phyloP scores from a whole-genome alignment of 1,140 invertebrate genomes.

The Cardiocondyla obscurior region DNA sequence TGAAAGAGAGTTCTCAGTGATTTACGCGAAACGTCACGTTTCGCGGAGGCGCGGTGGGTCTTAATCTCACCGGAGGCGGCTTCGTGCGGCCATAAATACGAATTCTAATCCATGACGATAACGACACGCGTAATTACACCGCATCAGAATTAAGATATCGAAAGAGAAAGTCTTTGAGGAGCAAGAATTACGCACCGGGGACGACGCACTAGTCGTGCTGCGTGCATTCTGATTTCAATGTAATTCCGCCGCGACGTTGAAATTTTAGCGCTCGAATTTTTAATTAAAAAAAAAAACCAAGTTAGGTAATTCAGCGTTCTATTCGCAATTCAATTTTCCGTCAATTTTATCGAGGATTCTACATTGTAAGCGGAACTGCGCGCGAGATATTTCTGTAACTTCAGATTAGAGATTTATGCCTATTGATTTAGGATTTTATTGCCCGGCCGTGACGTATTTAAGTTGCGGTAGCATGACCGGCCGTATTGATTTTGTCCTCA shows the following conservation, averaged over 20 bases:
- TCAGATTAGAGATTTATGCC: background rate
- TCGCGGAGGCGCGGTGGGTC: conserved; percentile 30
- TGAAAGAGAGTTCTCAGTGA: conserved; percentile 36
- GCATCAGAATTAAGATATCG: conserved; percentile 44
- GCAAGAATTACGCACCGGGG: conserved; percentile 43
- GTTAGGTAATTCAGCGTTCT: background rate
- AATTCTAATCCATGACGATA: conserved; percentile 38
- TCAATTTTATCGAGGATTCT: background rate
- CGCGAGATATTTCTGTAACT: background rate
- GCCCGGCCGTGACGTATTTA: background rate
- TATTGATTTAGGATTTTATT: background rate
- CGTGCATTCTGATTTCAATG: conserved; percentile 31
- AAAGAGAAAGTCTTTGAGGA: conserved; percentile 53
- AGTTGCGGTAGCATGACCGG: background rate
- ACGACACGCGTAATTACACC: background rate
- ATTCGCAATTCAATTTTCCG: background rate
- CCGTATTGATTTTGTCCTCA: conserved; percentile 34
- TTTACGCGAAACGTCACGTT: conserved; percentile 39
- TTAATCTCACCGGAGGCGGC: conserved; percentile 15
- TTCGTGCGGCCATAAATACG: conserved; percentile 30
- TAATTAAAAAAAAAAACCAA: background rate
- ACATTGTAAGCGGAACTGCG: background rate
- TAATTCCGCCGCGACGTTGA: background rate
- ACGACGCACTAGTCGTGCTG: conserved; percentile 28
- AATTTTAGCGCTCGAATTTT: background rate